These are phyloP conservation scores for Athetis lepigone DNA, from an alignment of 2,888 invertebrate genomes.

Conservation along the genomic window DNA sequence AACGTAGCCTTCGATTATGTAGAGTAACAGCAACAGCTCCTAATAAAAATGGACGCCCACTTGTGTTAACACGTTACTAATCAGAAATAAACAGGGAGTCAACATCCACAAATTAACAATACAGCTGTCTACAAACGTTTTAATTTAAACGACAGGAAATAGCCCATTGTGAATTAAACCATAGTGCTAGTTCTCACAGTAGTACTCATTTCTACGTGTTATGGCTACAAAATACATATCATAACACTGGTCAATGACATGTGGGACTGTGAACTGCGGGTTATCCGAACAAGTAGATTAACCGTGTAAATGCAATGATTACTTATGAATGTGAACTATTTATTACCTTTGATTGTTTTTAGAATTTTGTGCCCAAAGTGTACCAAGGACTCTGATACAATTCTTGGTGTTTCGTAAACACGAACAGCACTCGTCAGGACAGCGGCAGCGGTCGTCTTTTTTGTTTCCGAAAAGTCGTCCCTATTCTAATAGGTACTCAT, in stretches of 20 bases:
- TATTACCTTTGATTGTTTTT: constrained; percentile 4
- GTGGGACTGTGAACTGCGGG: constrained; percentile 31
- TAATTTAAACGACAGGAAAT: constrained; percentile 60
- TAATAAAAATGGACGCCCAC: constrained; percentile 3
- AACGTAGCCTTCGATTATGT: neutral
- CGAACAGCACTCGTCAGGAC: too few relatives aligned
- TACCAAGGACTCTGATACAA: too few relatives aligned
- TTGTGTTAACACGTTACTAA: constrained; percentile 5
- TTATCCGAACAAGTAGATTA: constrained; percentile 28
- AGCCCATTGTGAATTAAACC: constrained; percentile 50
- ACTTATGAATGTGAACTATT: neutral
- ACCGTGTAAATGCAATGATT: constrained; percentile 15
- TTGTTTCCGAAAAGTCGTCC: too few relatives aligned
- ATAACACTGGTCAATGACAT: constrained; percentile 58
- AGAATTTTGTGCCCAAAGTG: too few relatives aligned
- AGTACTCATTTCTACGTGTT: constrained; percentile 51
- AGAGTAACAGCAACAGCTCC: neutral
- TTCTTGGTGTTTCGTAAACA: too few relatives aligned
- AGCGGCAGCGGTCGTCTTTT: too few relatives aligned
- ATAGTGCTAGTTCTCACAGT: constrained; percentile 54
- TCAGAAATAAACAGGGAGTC: constrained; percentile 27
- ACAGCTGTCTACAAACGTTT: constrained; percentile 24
- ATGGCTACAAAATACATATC: constrained; percentile 51
- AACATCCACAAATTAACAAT: constrained; percentile 33
- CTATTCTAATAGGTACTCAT: too few relatives aligned